Evolutionary conservation across 2,113 vertebrate genomes (phyloP).

Genomic region (Drymodes brunneopygia): DNA sequence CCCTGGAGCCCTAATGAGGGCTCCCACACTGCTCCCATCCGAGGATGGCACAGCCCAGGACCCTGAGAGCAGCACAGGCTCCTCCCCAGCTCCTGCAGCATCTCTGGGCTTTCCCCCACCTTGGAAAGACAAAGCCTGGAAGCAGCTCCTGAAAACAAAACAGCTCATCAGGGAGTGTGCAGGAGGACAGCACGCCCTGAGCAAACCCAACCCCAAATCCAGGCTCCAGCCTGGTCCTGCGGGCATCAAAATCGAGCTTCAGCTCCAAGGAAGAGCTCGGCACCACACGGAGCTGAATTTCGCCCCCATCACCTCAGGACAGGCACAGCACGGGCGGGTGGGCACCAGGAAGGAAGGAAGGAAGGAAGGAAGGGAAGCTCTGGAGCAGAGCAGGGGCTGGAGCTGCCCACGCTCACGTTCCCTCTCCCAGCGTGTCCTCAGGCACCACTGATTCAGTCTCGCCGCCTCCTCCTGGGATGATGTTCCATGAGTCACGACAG

Average conservation of each 20-base stretch:
- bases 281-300: accelerated
- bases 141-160: neutral
- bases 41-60: neutral
- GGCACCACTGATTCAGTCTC: slow-evolving; percentile 12
- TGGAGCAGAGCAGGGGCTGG: neutral
- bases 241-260: accelerated
- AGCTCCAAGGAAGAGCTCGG: neutral
- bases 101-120: neutral
- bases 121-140: neutral
- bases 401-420: neutral
- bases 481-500: neutral
- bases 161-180: neutral
- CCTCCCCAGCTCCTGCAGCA: neutral
- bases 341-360: neutral
- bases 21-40: neutral
- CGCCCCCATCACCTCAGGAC: neutral
- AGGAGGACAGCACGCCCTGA: neutral
- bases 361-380: neutral
- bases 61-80: neutral
- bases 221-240: neutral
- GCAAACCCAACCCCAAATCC: neutral
- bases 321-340: neutral
- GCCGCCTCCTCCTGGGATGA: neutral
- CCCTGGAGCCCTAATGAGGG: neutral
- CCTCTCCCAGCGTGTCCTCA: neutral